Conservation (phyloP, 2,888 invertebrate species). For the Anthrax anthrax region DNA sequence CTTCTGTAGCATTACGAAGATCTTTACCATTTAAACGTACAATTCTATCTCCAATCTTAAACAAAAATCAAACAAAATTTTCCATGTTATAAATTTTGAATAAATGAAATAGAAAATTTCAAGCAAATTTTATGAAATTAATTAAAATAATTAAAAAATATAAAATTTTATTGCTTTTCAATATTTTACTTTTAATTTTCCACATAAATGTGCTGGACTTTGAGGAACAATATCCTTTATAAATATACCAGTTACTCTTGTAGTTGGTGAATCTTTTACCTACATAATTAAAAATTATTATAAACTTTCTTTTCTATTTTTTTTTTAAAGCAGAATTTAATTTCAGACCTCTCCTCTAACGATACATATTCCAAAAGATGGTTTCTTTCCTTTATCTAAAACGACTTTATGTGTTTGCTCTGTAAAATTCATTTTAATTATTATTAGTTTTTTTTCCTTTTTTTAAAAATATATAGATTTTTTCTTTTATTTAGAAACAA, state of each 20-base stretch:
- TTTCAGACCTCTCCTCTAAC: conserved; percentile 77
- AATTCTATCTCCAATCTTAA: conserved; percentile 31
- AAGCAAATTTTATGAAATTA: background rate
- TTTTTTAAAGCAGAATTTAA: background rate
- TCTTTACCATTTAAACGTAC: conserved; percentile 80
- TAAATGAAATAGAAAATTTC: no score
- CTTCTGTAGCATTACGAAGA: conserved; percentile 81
- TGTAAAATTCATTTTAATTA: no score
- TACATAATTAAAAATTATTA: conserved; percentile 6
- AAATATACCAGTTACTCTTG: conserved; percentile 81
- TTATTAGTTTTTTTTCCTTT: no score
- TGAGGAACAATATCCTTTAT: conserved; percentile 91
- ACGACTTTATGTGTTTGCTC: conserved; percentile 4
- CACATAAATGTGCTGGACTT: conserved; percentile 84
- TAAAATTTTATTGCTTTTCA: background rate
- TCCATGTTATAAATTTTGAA: no score
- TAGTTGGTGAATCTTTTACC: conserved; percentile 43
- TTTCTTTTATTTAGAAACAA: background rate
- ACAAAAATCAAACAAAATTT: background rate
- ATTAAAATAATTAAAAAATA: background rate
- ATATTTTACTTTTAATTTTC: conserved; percentile 58
- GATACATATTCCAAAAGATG: conserved; percentile 88
- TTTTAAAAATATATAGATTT: no score
- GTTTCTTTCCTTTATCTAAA: conserved; percentile 7
- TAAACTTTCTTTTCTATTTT: no score